Evolutionary conservation across 2,113 vertebrate genomes (phyloP).

Genomic region (Toxostoma redivivum): DNA sequence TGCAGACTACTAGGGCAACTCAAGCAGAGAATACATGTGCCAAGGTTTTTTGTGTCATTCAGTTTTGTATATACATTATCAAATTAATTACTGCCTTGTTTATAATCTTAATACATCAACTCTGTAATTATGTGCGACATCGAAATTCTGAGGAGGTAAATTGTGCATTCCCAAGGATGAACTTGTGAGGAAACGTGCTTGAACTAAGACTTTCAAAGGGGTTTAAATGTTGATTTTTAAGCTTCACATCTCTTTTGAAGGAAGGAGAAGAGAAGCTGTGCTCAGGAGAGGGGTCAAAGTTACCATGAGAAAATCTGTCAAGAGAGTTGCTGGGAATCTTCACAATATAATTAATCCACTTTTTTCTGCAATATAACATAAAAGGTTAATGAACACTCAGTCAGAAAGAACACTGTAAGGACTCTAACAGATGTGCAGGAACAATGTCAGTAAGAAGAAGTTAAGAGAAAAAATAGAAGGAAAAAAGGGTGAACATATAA

Average conservation of each 20-base stretch:
- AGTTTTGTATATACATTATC: background rate
- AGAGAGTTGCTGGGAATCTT: background rate
- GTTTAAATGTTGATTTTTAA: background rate
- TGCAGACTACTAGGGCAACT: background rate
- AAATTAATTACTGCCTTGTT: background rate
- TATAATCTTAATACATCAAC: background rate
- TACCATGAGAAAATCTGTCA: background rate
- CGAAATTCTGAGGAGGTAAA: background rate
- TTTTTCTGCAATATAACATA: background rate
- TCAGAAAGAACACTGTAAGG: background rate
- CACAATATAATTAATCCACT: background rate
- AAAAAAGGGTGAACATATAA: background rate
- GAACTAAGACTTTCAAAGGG: background rate
- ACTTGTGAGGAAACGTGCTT: background rate
- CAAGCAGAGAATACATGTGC: background rate
- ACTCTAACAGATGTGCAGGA: background rate
- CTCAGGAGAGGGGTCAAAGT: background rate
- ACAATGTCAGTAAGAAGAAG: background rate
- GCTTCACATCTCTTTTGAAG: background rate
- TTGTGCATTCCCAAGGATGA: background rate
- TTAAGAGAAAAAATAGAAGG: background rate
- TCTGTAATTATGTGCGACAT: background rate
- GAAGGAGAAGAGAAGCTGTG: background rate
- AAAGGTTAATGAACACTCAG: background rate
- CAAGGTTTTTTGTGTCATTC: background rate